These are phyloP conservation scores for Netelia fuscicornis DNA, from an alignment of 2,888 invertebrate genomes.

Conservation along the genomic window DNA sequence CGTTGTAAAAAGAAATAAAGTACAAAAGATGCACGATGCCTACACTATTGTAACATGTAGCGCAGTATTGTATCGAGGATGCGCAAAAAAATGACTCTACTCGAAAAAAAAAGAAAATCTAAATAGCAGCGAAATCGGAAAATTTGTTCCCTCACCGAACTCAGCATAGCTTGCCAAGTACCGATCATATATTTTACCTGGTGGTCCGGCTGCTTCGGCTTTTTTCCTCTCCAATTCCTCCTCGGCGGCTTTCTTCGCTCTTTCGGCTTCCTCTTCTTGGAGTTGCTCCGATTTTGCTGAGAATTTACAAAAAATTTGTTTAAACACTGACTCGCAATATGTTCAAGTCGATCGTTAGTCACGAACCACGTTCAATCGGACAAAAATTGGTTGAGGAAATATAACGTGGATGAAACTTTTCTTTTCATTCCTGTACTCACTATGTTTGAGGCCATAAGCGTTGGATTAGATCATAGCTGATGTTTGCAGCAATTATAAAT, in stretches of 20 bases:
- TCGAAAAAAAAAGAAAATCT: conserved; percentile 44
- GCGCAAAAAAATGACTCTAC: conserved; percentile 47
- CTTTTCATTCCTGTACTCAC: conserved; percentile 65
- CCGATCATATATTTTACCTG: conserved; percentile 80
- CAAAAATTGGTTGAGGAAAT: not conserved
- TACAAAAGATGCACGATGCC: conserved; percentile 8
- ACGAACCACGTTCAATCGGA: conserved; percentile 9
- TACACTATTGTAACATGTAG: conserved; percentile 16
- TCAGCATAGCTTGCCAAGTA: conserved; percentile 82
- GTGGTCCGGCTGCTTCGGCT: conserved; percentile 83
- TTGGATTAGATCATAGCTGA: conserved; percentile 63
- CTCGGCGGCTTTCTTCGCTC: conserved; percentile 83
- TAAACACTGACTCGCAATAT: conserved; percentile 30
- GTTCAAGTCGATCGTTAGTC: conserved; percentile 28
- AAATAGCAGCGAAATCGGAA: conserved; percentile 60
- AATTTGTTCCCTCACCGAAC: conserved; percentile 29
- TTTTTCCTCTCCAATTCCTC: conserved; percentile 75
- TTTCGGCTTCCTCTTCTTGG: conserved; percentile 84
- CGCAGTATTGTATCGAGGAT: too few relatives aligned
- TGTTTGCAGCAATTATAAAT: conserved; percentile 50
- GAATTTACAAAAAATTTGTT: conserved; percentile 72
- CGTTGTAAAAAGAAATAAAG: not conserved
- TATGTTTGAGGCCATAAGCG: conserved; percentile 66
- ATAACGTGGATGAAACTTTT: conserved; percentile 5
- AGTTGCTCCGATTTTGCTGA: conserved; percentile 82